Conservation (phyloP, 2,888 invertebrate genomes). For the Stegophylla sp. region DNA sequence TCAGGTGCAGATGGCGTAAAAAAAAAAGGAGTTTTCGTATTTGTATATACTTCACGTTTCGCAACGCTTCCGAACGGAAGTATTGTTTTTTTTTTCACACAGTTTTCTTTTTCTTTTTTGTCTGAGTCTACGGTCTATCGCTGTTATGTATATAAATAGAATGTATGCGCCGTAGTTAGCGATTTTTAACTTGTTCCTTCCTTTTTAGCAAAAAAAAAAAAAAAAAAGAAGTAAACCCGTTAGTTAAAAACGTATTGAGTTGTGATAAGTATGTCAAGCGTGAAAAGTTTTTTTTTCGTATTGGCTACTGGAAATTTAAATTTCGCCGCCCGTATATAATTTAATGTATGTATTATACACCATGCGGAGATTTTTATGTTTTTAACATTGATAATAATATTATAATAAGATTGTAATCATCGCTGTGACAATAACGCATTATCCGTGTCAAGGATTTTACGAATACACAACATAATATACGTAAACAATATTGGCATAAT, state of each 20-base stretch:
- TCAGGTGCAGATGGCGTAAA: neutral
- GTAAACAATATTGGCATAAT: neutral
- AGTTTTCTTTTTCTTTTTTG: conserved; percentile 35
- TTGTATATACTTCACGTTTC: conserved; percentile 1
- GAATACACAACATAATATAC: neutral
- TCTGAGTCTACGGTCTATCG: conserved; percentile 13
- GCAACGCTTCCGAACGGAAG: conserved; percentile 50
- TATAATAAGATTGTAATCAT: neutral
- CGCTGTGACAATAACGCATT: neutral
- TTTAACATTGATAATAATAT: neutral
- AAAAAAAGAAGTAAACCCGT: neutral
- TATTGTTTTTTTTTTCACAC: conserved; percentile 44
- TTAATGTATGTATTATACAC: too few relatives aligned
- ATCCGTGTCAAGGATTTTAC: neutral
- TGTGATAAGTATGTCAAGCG: conserved; percentile 15
- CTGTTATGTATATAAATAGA: neutral
- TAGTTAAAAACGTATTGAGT: conserved; percentile 5
- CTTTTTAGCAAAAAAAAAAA: neutral
- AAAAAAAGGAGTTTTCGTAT: conserved; percentile 31
- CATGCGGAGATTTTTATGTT: too few relatives aligned
- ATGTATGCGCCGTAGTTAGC: neutral
- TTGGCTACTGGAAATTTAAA: conserved; percentile 30
- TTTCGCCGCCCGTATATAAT: neutral
- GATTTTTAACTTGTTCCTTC: conserved; percentile 16
- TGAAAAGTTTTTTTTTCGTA: conserved; percentile 15